Conservation (phyloP, 2,888 invertebrate genomes). For the Hesperia comma region DNA sequence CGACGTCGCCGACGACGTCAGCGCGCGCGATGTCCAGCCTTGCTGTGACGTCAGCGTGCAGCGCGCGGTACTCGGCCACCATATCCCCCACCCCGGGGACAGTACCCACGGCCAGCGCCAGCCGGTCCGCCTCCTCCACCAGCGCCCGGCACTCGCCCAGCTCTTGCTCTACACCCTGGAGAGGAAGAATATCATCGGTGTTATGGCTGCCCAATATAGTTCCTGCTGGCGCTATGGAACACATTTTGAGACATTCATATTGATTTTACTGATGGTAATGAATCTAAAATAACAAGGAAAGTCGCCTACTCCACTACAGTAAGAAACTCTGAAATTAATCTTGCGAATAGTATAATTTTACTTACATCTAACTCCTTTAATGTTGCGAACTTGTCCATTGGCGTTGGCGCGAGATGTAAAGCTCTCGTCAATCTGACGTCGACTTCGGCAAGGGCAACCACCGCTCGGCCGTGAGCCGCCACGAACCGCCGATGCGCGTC, state of each 20-base stretch:
- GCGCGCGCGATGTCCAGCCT: conserved; percentile 66
- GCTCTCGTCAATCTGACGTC: conserved; percentile 89
- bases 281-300: no score
- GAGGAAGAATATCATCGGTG: no score
- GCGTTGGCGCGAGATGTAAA: conserved; percentile 84
- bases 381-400: conserved; percentile 68
- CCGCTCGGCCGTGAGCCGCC: conserved; percentile 87
- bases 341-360: conserved; percentile 36
- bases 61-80: conserved; percentile 71
- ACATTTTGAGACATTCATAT: no score
- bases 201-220: no score
- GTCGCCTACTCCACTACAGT: no score
- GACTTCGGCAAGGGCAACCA: conserved; percentile 88
- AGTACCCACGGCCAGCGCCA: conserved; percentile 55
- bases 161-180: conserved; percentile 68
- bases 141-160: conserved; percentile 66
- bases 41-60: conserved; percentile 65
- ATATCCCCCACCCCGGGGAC: conserved; percentile 63
- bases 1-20: conserved; percentile 68
- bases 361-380: conserved; percentile 78
- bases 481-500: conserved; percentile 87
- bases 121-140: conserved; percentile 69
- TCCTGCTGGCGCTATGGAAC: no score
- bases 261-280: no score
- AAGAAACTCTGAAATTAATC: no score